Base-by-base conservation (phyloP, 2,888 invertebrate species). In the Trichopoda pennipes region DNA sequence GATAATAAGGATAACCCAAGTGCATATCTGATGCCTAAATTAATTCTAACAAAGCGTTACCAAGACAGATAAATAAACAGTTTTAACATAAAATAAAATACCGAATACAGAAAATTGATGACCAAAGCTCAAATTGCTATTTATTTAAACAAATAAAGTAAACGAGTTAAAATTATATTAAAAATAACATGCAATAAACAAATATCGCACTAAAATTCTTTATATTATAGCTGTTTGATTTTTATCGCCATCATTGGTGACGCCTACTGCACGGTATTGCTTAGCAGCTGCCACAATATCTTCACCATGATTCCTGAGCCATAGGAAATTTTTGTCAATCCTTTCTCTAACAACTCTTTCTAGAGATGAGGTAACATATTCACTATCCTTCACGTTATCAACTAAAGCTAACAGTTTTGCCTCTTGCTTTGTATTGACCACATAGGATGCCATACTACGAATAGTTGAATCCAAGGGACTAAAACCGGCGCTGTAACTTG, bases 401-500 rank as follows among this genome's bases (percentile, higher is more conserved):
- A 90, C 80, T 3, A 90, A 77, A 10, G 78, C 76, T 32, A 87
- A 84, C 2, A 89, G 75, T 85, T 86, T 86, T 0, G 56, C 21
- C 75, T 87, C 84, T 64, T 90, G 90, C 1, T 81, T 84, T 0
- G 83, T 73, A 61, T 85, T 89, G 8, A 88, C 86, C 21, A 88
- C 87, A 69, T 88, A 87, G 3, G 53, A 35, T 0, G 91, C 86
- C 84, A 91, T 90, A 61, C 84, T 80, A 0, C 78, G 23, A 23
- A 90, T 86, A 28, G 88, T 89, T 7, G 66, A 32, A 38, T 88
- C 81, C 0, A 90, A 86, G 0, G 90, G 89, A 83, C 88, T 89
- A 2, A 86, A 86, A 23, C 87, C 87, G 21, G 87, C 7, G 12
- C 12, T 38, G 10, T 8, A 85, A 66, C 1, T 81, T 84, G 12